Base-by-base conservation (phyloP, 2,888 invertebrate species). In the Seladonia tumulorum region DNA sequence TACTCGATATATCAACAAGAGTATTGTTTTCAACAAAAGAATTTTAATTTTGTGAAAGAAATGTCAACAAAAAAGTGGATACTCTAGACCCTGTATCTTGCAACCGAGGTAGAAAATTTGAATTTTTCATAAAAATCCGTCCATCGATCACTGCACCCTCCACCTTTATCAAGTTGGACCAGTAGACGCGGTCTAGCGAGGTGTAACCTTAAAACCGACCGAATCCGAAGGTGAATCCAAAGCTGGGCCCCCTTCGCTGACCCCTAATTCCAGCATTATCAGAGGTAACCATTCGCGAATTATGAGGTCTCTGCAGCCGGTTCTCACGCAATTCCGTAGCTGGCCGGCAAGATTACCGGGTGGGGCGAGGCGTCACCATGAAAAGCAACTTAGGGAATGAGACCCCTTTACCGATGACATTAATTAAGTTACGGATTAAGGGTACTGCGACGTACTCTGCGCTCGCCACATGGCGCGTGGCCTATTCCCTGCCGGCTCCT, bases 391-490 rank as follows among this genome's bases (percentile, higher is more conserved):
- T 60, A 63, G 60, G 74, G 70, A 68, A 78, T 72, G 70, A n/a
- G 79, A 63, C 22, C 73, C 79, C 76, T 86, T 81, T 73, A 75
- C 78, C 86, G 86, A 88, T 86, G 83, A 88, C 88, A 88, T 88
- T 88, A 88, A 88, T 88, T 88, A 88, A 88, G 86, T 88, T 86
- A 88, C 86, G 77, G 88, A 88, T 86, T 88, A 88, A 88, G 88
- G 83, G 80, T 76, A 71, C 77, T 71, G 49, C 79, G 45, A 84
- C 81, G 82, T 82, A 85, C 78, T 87, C 76, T 70, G 75, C 63
- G 74, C 73, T 35, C 45, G 81, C 80, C 88, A 86, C 79, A 81
- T 81, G 81, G 79, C 86, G 71, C 88, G 68, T 85, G 78, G 85
- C 78, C 77, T 76, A 88, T 85, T 78, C 81, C 86, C 85, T 80